Base-by-base conservation (phyloP, 2,797 vertebrate genomes). In the Eulemur coronatus region DNA sequence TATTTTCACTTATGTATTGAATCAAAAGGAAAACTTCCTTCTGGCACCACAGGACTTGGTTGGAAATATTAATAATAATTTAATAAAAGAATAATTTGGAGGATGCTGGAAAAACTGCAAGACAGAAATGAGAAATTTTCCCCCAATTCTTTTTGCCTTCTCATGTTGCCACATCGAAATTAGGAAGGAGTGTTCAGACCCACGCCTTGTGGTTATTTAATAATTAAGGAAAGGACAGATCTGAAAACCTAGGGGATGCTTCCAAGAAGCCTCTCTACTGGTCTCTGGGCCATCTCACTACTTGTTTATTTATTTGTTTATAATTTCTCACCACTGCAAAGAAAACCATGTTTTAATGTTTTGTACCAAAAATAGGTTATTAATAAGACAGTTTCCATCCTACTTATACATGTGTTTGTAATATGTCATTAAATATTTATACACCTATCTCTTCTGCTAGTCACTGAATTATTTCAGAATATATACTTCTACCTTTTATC, bases 361-460 rank as follows among this genome's bases (percentile, higher is more conserved):
- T 86, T 96, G 28, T 17, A 91, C 33, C 24, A 82, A 86, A 93
- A 94, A 76, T 81, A 95, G 94, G 75, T 89, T 95, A 92, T 43
- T 92, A 75, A 90, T 52, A 85, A 43, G 84, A 86, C 28, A 75
- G 33, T 48, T 97, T 92, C 94, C 76, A 75, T 94, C 93, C 80
- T 59, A 70, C 35, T 86, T 89, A 52, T 73, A 76, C 55, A 59
- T 69, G 61, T 89, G 79, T 94, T 96, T 84, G 48, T 91, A 89
- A 87, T 55, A 43, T 87, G 28, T 59, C 67, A 94, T 97, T 96
- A 96, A 97, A 93, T 95, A 98, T 98, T 97, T 95, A 97, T 94
- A 57, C 28, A 41, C 4, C 28, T 43, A 52, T 92, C 82, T 96
- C 79, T 84, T 91, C 18, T 84, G 43, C 72, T 88, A 67, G 84